Conservation (phyloP, 2,797 vertebrate species). For the Esox masquinongy region DNA sequence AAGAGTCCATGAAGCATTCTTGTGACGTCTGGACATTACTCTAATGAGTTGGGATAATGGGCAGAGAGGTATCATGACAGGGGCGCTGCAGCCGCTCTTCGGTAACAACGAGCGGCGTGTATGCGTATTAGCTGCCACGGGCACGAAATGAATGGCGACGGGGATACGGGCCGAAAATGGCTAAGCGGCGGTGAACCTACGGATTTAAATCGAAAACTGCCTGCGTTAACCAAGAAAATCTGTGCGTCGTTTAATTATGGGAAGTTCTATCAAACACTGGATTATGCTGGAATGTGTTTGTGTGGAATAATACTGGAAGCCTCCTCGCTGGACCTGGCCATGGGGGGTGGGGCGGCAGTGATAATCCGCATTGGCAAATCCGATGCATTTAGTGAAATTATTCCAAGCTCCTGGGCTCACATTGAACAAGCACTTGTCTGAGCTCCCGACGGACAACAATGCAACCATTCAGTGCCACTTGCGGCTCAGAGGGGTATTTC, state of each 20-base stretch:
- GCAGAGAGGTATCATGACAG: slow-evolving; percentile 54
- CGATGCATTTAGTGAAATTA: slow-evolving; percentile 75
- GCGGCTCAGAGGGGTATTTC: slow-evolving; percentile 64
- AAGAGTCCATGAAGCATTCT: slow-evolving; percentile 78
- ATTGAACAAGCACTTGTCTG: slow-evolving; percentile 69
- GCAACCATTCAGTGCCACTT: slow-evolving; percentile 70
- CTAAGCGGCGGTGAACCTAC: slow-evolving; percentile 44
- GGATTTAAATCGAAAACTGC: slow-evolving; percentile 30
- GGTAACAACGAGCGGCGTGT: slow-evolving; percentile 31
- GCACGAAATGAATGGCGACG: slow-evolving; percentile 69
- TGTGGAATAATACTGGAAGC: slow-evolving; percentile 43
- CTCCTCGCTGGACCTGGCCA: slow-evolving; percentile 33
- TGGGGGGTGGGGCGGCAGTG: slow-evolving; percentile 46
- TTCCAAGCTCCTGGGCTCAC: slow-evolving; percentile 69
- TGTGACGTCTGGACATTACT: slow-evolving; percentile 74
- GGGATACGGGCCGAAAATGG: slow-evolving; percentile 45
- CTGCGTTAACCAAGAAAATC: slow-evolving; percentile 8
- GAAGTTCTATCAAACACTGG: background rate
- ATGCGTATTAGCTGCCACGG: slow-evolving; percentile 33
- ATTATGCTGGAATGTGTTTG: slow-evolving; percentile 8
- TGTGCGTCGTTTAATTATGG: slow-evolving; percentile 8
- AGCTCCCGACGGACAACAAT: slow-evolving; percentile 70
- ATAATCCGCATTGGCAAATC: slow-evolving; percentile 72
- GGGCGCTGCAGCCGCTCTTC: slow-evolving; percentile 39
- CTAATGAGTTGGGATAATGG: slow-evolving; percentile 64